Conservation (phyloP, 2,888 invertebrate genomes). For the Dynastes maya region DNA sequence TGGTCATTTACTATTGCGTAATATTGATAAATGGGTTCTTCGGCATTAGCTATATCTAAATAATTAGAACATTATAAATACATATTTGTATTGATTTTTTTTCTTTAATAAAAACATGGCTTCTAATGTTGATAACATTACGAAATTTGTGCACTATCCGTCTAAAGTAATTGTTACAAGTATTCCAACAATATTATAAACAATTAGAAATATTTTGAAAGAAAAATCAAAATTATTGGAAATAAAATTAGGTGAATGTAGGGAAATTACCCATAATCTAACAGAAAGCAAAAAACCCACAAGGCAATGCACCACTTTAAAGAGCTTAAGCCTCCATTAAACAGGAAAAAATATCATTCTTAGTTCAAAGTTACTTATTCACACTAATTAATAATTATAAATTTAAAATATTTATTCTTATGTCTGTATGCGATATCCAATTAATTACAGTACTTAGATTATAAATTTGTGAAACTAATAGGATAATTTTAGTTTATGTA, state of each 20-base stretch:
- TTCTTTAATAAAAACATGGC: slow-evolving; percentile 17
- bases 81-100: slow-evolving; percentile 28
- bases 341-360: neutral
- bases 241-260: slow-evolving; percentile 56
- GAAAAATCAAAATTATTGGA: slow-evolving; percentile 46
- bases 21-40: slow-evolving; percentile 58
- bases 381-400: too few relatives aligned
- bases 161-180: neutral
- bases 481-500: neutral
- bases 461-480: neutral
- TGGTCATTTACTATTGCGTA: slow-evolving; percentile 59
- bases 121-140: neutral
- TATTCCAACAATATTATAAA: neutral
- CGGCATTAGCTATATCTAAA: slow-evolving; percentile 50
- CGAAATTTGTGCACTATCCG: neutral
- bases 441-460: too few relatives aligned
- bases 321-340: neutral
- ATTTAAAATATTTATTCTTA: too few relatives aligned
- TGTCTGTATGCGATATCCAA: too few relatives aligned
- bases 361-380: neutral
- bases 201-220: slow-evolving; percentile 17
- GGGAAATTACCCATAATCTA: slow-evolving; percentile 68
- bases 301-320: slow-evolving; percentile 38
- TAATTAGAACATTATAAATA: neutral
- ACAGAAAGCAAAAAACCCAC: slow-evolving; percentile 48